Evolutionary conservation across 2,113 vertebrate genomes (phyloP), one percentile per base, ranked within the genome.

Genomic region (Trachemys scripta): DNA sequence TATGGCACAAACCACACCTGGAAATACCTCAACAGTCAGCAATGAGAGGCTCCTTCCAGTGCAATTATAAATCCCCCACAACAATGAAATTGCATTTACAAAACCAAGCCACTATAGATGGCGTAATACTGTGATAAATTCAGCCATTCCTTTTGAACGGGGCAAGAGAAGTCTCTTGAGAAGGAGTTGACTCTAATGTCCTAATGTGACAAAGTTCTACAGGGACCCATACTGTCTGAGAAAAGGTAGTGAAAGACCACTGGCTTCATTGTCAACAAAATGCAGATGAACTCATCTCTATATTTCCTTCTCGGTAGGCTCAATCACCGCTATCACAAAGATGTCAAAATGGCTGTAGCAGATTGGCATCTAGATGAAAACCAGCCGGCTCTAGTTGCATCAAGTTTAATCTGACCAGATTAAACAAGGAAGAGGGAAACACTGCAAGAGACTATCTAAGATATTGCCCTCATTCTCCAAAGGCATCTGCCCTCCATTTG

Each of bases 241-340:
- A 25, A 94, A 27, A 89, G 19, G 50, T 78, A 87, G 80, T 76
- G 87, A 90, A 93, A 47, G 59, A 35, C 9, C 25, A 82, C 89
- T 87, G 5, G 8, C 75, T 93, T 92, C 89, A 79, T 12, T 65
- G 80, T 31, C 59, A 85, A 88, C 95, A 92, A 91, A 25, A 85
- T 57, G 80, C 17, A 69, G 24, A 27, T 8, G 13, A 8, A 1
- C 0, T 29, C 80, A 5, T 92, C 84, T 92, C 80, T 45, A 89
- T 86, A 84, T 8, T 50, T 80, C 10, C 12, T 38, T 35, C 65
- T 87, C 84, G 82, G 83, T 78, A 50, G n/a, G 51, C 53, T 49
- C 85, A 35, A 47, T 29, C 27, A 8, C 4, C 69, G 78, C 62
- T 84, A 83, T 79, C 59, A 51, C 24, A 76, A 87, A 94, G 27